These are phyloP conservation scores for Raja brachyura DNA, from an alignment of 2,113 vertebrate genomes.

Conservation along the genomic window DNA sequence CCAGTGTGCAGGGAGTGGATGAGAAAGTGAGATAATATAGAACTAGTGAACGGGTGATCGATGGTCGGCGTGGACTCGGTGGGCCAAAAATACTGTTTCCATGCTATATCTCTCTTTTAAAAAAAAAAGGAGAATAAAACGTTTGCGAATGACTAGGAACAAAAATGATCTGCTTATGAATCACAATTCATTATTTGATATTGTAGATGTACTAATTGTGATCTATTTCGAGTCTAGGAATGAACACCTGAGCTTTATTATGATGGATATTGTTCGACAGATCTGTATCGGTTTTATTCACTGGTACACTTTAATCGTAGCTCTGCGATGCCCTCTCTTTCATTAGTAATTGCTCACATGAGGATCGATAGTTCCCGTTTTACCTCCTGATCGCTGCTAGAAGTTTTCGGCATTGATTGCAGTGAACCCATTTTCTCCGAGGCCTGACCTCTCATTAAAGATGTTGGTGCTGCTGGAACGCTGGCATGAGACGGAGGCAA, in stretches of 20 bases:
- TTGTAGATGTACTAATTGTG: background rate
- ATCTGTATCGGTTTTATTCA: background rate
- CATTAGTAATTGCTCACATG: background rate
- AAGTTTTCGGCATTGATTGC: conserved; percentile 5
- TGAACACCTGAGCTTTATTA: background rate
- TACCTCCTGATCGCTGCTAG: background rate
- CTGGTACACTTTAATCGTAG: background rate
- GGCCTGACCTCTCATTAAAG: background rate
- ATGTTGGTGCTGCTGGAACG: background rate
- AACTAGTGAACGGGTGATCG: no score
- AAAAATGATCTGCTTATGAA: background rate
- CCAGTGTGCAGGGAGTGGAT: no score
- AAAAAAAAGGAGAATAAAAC: background rate
- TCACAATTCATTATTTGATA: background rate
- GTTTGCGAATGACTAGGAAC: background rate
- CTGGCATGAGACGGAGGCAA: background rate
- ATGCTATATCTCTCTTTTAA: no score
- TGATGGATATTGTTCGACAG: background rate
- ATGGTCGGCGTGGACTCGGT: no score
- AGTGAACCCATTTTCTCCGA: background rate
- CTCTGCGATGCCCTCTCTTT: background rate
- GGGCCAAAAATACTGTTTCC: no score
- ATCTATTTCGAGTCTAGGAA: background rate
- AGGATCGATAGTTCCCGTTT: background rate
- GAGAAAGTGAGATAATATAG: no score